Base-by-base conservation (phyloP, 2,113 vertebrate genomes). In the Tyto alba region DNA sequence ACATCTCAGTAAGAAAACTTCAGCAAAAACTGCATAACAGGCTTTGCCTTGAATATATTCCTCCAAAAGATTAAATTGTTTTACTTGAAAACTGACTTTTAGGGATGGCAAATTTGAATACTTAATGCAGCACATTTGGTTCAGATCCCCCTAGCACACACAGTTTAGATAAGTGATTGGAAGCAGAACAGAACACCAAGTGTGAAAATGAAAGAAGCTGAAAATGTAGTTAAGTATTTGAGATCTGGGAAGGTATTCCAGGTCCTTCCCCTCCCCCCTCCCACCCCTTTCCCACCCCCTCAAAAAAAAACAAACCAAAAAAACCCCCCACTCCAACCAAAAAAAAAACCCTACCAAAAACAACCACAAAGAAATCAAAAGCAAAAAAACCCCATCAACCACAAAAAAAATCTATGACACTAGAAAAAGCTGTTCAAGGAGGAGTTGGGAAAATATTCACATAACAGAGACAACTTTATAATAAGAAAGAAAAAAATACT, bases 131-230 rank as follows among this genome's bases (percentile, higher is more conserved):
- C 9, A 30, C 10, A 62, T 76, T 68, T 57, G 7, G 4, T 93
- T 80, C 60, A 75, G n/a, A n/a, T 30, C 38, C 75, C 45, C 68
- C 56, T 56, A 71, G 40, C 29, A 80, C 27, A 69, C 3, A 32
- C 9, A 6, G 29, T n/a, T 59, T 7, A 74, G 34, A 68, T 0
- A 0, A 21, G 43, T 52, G 15, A 74, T 2, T 25, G 22, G n/a
- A 80, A 63, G 38, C 36, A 85, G 43, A 80, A 64, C 7, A 57
- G 17, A 84, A 45, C 17, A 57, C 16, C 41, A 40, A 30, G 20
- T 16, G 30, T 66, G 50, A 66, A 64, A 75, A 60, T 38, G 34
- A 56, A 73, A 48, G 11, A 52, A 79, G 34, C 21, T 47, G 45
- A 47, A 47, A 47, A 47, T 47, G 45, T 47, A 47, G 45, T 47